These are phyloP conservation scores for Daubentonia madagascariensis DNA, from an alignment of 2,113 vertebrate genomes.

Conservation along the genomic window DNA sequence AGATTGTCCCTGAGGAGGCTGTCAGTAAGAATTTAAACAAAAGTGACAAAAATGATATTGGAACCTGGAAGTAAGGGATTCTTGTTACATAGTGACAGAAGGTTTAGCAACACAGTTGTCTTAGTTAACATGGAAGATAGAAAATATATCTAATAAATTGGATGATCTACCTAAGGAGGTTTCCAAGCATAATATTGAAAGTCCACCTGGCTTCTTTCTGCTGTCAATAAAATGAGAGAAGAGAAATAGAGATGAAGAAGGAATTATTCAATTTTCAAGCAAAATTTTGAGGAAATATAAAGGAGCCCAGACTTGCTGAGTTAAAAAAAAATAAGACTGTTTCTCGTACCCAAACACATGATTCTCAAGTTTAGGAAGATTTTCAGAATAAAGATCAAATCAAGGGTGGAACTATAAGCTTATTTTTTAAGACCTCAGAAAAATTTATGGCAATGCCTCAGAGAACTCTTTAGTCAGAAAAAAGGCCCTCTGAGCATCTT, in stretches of 20 bases:
- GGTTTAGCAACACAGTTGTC: neutral
- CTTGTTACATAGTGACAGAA: neutral
- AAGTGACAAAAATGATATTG: neutral
- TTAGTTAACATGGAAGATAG: neutral
- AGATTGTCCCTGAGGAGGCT: neutral
- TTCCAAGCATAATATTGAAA: neutral
- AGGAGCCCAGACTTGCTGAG: neutral
- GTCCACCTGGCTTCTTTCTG: neutral
- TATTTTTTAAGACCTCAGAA: slow-evolving; percentile 12
- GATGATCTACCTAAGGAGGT: neutral
- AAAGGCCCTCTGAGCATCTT: neutral
- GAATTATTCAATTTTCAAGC: neutral
- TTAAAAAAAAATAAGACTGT: neutral
- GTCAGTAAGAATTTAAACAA: neutral
- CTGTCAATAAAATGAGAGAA: neutral
- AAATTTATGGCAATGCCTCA: neutral
- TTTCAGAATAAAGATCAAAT: neutral
- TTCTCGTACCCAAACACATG: neutral
- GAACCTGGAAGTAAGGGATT: neutral
- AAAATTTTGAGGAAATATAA: neutral
- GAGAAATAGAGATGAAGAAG: neutral
- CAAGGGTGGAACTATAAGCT: neutral
- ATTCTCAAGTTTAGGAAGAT: neutral
- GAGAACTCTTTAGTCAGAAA: neutral
- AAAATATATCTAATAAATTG: neutral